A percentile compares a stretch with the other conserved stretches of the same genome.
phyloP scores from a whole-genome alignment of 2,797 vertebrate genomes.

The Enteromius fasciolatus region DNA sequence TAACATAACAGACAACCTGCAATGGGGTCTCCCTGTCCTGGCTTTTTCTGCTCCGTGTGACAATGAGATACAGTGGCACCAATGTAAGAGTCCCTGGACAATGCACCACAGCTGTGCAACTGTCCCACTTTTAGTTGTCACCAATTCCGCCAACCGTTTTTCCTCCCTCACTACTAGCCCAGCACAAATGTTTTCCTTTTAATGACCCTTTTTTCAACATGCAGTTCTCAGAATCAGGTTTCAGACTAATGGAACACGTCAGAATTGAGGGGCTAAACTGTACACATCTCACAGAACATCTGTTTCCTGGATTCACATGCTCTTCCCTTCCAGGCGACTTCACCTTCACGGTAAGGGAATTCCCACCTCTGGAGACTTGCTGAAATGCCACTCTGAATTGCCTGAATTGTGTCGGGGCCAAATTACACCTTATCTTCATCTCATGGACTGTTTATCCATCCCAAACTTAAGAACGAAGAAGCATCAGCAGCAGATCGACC shows the following conservation, averaged over 20 bases:
- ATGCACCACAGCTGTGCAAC: constrained; percentile 78
- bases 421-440: constrained; percentile 5
- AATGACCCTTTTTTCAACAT: constrained; percentile 30
- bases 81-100: constrained; percentile 74
- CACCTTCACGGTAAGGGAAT: constrained; percentile 70
- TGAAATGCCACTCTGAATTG: no score
- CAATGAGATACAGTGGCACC: constrained; percentile 75
- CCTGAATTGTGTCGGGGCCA: neutral
- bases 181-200: constrained; percentile 44
- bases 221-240: constrained; percentile 67
- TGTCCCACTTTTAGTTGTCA: constrained; percentile 78
- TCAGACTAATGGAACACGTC: constrained; percentile 66
- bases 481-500: neutral
- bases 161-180: constrained; percentile 37
- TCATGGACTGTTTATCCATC: neutral
- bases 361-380: constrained; percentile 67
- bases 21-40: constrained; percentile 50
- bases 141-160: constrained; percentile 37
- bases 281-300: constrained; percentile 75
- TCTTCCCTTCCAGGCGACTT: constrained; percentile 75
- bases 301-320: constrained; percentile 68
- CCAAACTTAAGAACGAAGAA: neutral
- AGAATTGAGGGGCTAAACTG: constrained; percentile 73
- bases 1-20: constrained; percentile 64
- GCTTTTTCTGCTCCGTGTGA: constrained; percentile 26